Conservation (phyloP, 2,888 invertebrate species). For the Myopa testacea region DNA sequence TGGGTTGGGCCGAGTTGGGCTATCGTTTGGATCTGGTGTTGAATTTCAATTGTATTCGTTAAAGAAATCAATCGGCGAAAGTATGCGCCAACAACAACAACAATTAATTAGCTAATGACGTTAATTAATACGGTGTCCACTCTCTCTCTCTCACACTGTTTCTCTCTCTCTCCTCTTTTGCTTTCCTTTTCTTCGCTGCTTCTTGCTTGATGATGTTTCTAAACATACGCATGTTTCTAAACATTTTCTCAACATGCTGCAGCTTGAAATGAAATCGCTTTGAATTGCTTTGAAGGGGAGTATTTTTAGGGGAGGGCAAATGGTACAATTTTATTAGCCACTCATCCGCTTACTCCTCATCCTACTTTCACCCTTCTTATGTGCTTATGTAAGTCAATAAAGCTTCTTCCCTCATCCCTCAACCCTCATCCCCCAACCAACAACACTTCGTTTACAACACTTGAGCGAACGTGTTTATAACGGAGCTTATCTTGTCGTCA, state of each 20-base stretch:
- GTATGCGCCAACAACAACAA: background rate
- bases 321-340: too few relatives aligned
- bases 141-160: background rate
- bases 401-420: background rate
- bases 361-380: too few relatives aligned
- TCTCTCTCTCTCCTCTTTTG: background rate
- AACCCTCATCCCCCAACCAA: constrained; percentile 13
- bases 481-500: constrained; percentile 61
- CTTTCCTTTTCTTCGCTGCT: too few relatives aligned
- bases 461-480: constrained; percentile 50
- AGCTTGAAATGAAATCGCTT: too few relatives aligned
- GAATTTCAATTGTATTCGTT: background rate
- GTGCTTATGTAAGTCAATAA: too few relatives aligned
- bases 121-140: background rate
- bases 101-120: constrained; percentile 5
- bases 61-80: background rate
- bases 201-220: too few relatives aligned
- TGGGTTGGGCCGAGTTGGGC: constrained; percentile 8
- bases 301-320: too few relatives aligned
- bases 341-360: too few relatives aligned
- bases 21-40: background rate
- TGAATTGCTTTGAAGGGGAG: too few relatives aligned
- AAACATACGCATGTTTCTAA: too few relatives aligned
- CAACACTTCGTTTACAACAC: constrained; percentile 32
- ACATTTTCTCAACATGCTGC: too few relatives aligned